Conservation (phyloP, 2,113 vertebrate species). For the Pithys albifrons region DNA sequence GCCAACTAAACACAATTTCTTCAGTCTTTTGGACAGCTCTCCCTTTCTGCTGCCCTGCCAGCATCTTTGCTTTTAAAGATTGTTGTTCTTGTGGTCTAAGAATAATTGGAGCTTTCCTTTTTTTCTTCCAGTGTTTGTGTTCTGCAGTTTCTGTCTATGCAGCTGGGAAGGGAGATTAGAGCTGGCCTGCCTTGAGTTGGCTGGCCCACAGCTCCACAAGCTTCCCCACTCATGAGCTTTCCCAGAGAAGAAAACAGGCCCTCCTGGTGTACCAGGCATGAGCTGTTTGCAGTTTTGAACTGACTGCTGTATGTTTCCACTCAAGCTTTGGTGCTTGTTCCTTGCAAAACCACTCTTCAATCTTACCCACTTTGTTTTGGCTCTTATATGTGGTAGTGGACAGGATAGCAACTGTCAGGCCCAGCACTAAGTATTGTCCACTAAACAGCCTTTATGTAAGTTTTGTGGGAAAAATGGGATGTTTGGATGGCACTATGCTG, state of each 20-base stretch:
- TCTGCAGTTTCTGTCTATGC: background rate
- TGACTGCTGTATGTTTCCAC: rapidly evolving
- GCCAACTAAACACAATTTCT: background rate
- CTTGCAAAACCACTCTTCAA: background rate
- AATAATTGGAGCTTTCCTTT: slow-evolving; percentile 34
- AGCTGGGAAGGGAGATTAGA: background rate
- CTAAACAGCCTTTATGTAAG: background rate
- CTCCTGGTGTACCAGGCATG: background rate
- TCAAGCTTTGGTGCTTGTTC: background rate
- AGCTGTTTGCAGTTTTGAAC: background rate
- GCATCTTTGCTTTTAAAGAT: background rate
- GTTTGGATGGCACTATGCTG: background rate
- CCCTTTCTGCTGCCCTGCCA: background rate
- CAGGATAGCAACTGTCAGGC: background rate
- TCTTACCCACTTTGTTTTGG: background rate
- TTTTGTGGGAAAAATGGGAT: background rate
- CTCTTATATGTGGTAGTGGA: background rate
- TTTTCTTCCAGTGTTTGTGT: background rate
- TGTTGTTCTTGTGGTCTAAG: background rate
- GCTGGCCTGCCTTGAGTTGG: background rate
- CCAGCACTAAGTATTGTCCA: background rate
- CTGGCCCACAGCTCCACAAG: background rate
- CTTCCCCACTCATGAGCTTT: background rate
- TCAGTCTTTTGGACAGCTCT: background rate
- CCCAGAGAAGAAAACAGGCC: background rate